These are phyloP conservation scores for Ceratoteleas bidentatus DNA, from an alignment of 1,140 invertebrate species.

Conservation along the genomic window DNA sequence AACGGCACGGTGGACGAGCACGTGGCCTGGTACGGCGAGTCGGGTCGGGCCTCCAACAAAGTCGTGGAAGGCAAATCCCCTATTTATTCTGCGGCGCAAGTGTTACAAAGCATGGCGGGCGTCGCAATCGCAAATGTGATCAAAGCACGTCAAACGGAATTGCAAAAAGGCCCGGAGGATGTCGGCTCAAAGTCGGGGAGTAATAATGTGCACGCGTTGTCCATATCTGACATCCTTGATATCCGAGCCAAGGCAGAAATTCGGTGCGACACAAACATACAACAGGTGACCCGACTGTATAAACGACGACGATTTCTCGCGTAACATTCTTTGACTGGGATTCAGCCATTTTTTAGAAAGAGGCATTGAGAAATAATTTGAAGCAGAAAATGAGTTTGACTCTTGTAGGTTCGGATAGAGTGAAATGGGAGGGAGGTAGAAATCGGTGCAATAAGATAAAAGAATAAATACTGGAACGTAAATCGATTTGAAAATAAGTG, in stretches of 20 bases:
- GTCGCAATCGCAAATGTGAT: constrained; percentile 72
- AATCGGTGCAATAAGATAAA: too few relatives aligned
- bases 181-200: constrained; percentile 2
- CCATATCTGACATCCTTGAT: constrained; percentile 38
- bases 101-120: constrained; percentile 80
- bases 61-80: constrained; percentile 54
- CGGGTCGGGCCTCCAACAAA: constrained; percentile 71
- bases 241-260: constrained; percentile 38
- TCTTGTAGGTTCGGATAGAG: too few relatives aligned
- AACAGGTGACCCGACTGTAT: constrained; percentile 17
- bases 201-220: constrained; percentile 32
- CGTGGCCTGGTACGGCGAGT: constrained; percentile 84
- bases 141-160: constrained; percentile 27
- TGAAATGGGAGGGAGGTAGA: too few relatives aligned
- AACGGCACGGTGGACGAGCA: constrained; percentile 82
- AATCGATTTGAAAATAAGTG: too few relatives aligned
- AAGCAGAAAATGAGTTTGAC: not conserved
- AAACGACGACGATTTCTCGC: not conserved
- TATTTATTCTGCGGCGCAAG: constrained; percentile 76
- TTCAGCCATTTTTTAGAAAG: not conserved
- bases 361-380: not conserved
- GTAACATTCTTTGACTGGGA: not conserved
- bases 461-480: too few relatives aligned
- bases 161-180: constrained; percentile 24
- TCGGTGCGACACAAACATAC: constrained; percentile 13